These are phyloP conservation scores for Ibycter americanus DNA, from an alignment of 2,797 vertebrate genomes.

Conservation along the genomic window DNA sequence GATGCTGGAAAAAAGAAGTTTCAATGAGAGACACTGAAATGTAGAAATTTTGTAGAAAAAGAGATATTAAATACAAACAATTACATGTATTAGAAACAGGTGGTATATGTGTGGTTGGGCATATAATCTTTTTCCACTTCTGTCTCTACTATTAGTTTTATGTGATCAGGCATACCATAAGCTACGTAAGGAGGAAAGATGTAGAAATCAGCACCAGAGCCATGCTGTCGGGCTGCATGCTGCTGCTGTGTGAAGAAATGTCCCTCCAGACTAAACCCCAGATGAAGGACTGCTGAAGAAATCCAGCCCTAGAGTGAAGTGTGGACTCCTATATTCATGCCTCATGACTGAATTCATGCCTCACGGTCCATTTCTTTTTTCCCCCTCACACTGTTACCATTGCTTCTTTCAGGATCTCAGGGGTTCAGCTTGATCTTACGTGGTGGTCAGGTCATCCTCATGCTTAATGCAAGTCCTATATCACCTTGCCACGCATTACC, in stretches of 20 bases:
- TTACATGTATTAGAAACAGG: neutral
- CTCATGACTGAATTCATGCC: neutral
- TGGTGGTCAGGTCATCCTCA: neutral
- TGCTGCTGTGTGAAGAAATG: neutral
- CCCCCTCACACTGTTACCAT: neutral
- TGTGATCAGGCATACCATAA: neutral
- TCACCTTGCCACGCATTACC: neutral
- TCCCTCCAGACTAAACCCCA: neutral
- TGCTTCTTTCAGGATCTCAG: neutral
- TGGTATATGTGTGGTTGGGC: neutral
- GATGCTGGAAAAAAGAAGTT: neutral
- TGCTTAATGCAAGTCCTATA: neutral
- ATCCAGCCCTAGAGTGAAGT: rapidly evolving
- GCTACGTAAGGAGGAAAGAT: neutral
- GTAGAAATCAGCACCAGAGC: neutral
- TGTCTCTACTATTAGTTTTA: neutral
- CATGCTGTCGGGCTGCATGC: rapidly evolving
- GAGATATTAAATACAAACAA: no score
- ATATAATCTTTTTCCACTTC: neutral
- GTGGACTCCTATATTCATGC: neutral
- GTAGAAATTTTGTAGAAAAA: no score
- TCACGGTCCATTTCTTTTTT: neutral
- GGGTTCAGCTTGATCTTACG: neutral
- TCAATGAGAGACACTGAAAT: neutral
- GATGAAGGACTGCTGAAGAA: neutral